Percentiles rank a stretch among this genome's conserved stretches.
These are phyloP conservation scores for Petrocephalus schoutedeni DNA, from an alignment of 2,797 vertebrate species.

Conservation along the genomic window DNA sequence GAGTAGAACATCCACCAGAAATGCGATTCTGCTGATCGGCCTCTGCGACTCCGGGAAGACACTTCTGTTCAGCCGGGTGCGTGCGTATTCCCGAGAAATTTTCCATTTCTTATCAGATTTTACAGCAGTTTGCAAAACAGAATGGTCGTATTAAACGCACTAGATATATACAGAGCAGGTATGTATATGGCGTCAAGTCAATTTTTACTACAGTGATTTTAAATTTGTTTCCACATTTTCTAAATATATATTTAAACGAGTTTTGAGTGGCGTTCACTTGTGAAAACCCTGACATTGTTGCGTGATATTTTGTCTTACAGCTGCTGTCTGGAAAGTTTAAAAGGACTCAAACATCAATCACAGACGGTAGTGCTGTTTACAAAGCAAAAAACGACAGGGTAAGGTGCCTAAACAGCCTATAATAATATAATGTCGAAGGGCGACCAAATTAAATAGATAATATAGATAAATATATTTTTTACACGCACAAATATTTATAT, in stretches of 20 bases:
- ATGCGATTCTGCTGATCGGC: constrained; percentile 79
- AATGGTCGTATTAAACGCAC: background rate
- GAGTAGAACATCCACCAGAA: constrained; percentile 71
- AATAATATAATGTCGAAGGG: background rate
- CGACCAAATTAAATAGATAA: background rate
- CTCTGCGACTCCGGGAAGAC: constrained; percentile 92
- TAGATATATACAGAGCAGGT: background rate
- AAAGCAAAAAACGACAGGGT: constrained; percentile 75
- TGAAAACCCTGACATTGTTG: background rate
- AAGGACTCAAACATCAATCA: constrained; percentile 87
- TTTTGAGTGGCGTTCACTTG: background rate
- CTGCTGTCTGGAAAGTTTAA: constrained; percentile 80
- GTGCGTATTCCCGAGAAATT: constrained; percentile 17
- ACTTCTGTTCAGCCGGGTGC: constrained; percentile 81
- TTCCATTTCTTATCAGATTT: background rate
- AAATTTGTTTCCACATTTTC: no score
- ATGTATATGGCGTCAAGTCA: background rate
- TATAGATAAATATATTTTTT: no score
- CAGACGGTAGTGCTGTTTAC: constrained; percentile 76
- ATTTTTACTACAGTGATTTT: no score
- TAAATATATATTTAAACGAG: no score
- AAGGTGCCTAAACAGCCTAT: constrained; percentile 30
- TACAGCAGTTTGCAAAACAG: background rate
- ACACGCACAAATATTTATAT: no score
- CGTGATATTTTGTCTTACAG: constrained; percentile 51